Evolutionary conservation across 2,888 invertebrate species (phyloP).

Genomic region (Laothoe populi): DNA sequence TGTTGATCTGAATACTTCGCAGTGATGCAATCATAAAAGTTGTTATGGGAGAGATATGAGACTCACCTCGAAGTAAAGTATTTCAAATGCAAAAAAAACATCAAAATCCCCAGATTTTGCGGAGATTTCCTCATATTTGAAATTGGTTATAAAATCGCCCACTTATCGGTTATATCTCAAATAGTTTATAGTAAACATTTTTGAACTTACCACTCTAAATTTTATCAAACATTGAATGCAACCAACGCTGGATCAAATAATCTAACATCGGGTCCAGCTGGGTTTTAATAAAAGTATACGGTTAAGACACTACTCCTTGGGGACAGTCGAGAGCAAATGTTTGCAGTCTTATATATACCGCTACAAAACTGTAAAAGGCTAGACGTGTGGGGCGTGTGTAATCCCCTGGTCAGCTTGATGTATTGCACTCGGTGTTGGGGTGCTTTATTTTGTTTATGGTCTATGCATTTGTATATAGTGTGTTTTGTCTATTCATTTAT

Average conservation of each 20-base stretch:
- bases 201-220: too few species aligned
- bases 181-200: too few species aligned
- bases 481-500: neutral
- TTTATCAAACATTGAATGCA: neutral
- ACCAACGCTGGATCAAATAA: neutral
- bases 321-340: slow-evolving; percentile 18
- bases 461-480: neutral
- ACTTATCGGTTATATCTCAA: too few species aligned
- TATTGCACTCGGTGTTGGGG: neutral
- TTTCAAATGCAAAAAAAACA: too few species aligned
- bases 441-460: neutral
- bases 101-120: too few species aligned
- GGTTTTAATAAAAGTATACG: slow-evolving; percentile 18
- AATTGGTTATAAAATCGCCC: too few species aligned
- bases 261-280: neutral
- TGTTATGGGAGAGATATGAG: too few species aligned
- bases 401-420: slow-evolving; percentile 15
- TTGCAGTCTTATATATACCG: slow-evolving; percentile 10
- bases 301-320: neutral
- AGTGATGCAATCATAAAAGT: too few species aligned
- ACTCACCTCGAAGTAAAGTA: too few species aligned
- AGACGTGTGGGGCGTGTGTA: slow-evolving; percentile 6
- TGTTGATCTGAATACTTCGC: too few species aligned
- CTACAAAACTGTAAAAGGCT: slow-evolving; percentile 12
- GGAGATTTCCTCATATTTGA: too few species aligned